Evolutionary conservation across 1,140 invertebrate genomes (phyloP), one percentile per base, ranked within the genome.

Genomic region (Vollenhovia emeryi): DNA sequence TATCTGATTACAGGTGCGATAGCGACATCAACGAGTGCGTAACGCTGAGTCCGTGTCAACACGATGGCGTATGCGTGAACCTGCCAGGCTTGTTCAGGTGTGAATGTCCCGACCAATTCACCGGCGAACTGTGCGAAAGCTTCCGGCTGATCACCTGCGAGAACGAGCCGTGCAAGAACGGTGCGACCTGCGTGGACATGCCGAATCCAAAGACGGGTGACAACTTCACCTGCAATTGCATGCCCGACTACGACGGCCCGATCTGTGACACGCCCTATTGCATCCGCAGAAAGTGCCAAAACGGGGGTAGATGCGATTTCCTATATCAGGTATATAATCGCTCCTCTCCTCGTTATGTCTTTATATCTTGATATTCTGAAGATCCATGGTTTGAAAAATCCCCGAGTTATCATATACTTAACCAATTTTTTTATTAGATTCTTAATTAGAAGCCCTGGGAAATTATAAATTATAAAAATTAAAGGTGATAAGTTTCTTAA

Each of bases 11-110:
- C 43, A 97, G 97, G 71, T 99, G 98, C 93, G 97, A 98, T 87
- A 93, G 93, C 57, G 98, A 98, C 90, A 97, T 98, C 24, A 96
- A 99, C 94, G 98, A 99, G 94, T 99, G 98, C 93, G 93, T 92
- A 45, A 96, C 96, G 13, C n/a, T 86, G 15, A 95, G 95, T 83
- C 98, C 98, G 0, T 99, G 98, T 91, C 95, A 96, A 84, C 96
- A 99, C 95, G 97, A 96, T 45, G 98, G 98, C 27, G 96, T 96
- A n/a, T 99, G 98, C 92, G 93, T 95, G 4, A 97, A 98, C 95
- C 89, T 96, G 50, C 95, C 97, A 13, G 97, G 97, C 7, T 95
- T 95, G 0, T 98, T 96, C 92, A 92, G 93, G 30, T 98, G 98
- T 93, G 95, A 96, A 18, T 98, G 98, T 91, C 95, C 96, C 0